Base-by-base conservation (phyloP, 2,113 vertebrate genomes). In the Lipotes vexillifer region DNA sequence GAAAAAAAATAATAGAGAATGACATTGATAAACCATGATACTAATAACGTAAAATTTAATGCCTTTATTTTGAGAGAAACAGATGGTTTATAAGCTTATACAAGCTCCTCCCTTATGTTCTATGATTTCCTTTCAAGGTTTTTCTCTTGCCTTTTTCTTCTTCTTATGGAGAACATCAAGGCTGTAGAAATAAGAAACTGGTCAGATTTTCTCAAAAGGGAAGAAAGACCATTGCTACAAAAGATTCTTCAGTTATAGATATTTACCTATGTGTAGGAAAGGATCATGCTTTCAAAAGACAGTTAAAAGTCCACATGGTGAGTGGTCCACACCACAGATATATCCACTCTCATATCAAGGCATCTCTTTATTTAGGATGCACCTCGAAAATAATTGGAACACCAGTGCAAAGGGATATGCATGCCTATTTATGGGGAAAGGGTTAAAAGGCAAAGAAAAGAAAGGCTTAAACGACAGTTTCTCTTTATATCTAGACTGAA, bases 11-110 rank as follows among this genome's bases (percentile, higher is more conserved):
- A 83, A 57, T n/a, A 69, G 38, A 91, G 96, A 68, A 97, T 93
- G 96, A 65, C 84, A 36, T 93, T 98, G 97, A 98, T 97, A 98
- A 88, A 96, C 93, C 91, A 93, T 88, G 33, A 83, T 75, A 94
- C 87, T 93, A 93, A 74, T 95, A 59, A 97, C 86, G 33, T 68
- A 71, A 59, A 14, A 49, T 46, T 92, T 59, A 97, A 91, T 92
- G 46, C 49, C 61, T 95, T 82, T 96, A 92, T 96, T 98, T 98
- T 97, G 90, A 92, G 69, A 90, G 83, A 88, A 88, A 80, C 44
- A 68, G 61, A 82, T 96, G 88, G 96, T 41, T 95, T 98, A 94
- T 97, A 98, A 93, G 92, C 95, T 92, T 55, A 65, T 93, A 88
- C 88, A 97, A 94, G 9, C 85, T n/a, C 59, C 66, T 75, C 93